A percentile compares a stretch with the other conserved stretches of the same genome.
Conservation (phyloP, 2,113 vertebrate species). For the Lasiurus borealis region DNA sequence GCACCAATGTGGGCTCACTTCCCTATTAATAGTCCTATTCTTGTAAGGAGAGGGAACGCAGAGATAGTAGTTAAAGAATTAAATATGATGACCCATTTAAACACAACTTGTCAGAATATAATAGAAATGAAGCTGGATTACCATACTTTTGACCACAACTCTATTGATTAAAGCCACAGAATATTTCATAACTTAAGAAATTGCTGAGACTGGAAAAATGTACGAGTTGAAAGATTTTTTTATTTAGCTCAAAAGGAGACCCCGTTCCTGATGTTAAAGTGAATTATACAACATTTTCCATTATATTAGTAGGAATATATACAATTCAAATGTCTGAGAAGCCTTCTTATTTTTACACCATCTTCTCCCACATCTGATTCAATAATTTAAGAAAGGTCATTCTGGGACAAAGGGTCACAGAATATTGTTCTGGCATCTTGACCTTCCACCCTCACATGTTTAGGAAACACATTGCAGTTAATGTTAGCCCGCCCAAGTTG, state of each 20-base stretch:
- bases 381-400: conserved; percentile 60
- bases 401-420: conserved; percentile 74
- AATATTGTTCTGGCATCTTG: conserved; percentile 43
- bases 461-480: conserved; percentile 34
- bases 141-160: background rate
- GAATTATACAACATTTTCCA: conserved; percentile 46
- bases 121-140: conserved; percentile 24
- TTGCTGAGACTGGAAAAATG: background rate
- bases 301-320: background rate
- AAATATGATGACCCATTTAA: background rate
- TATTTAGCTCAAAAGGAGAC: background rate
- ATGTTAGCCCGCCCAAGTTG: conserved; percentile 78
- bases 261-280: background rate
- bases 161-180: background rate
- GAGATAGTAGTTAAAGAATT: background rate
- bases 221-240: conserved; percentile 6
- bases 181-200: conserved; percentile 27
- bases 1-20: background rate
- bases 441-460: conserved; percentile 60
- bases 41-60: background rate
- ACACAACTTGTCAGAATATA: conserved; percentile 32
- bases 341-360: conserved; percentile 58
- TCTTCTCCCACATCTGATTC: conserved; percentile 49
- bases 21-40: background rate
- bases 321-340: conserved; percentile 60